These are phyloP conservation scores for Bubalus kerabau DNA, from an alignment of 2,113 vertebrate species.

Conservation along the genomic window DNA sequence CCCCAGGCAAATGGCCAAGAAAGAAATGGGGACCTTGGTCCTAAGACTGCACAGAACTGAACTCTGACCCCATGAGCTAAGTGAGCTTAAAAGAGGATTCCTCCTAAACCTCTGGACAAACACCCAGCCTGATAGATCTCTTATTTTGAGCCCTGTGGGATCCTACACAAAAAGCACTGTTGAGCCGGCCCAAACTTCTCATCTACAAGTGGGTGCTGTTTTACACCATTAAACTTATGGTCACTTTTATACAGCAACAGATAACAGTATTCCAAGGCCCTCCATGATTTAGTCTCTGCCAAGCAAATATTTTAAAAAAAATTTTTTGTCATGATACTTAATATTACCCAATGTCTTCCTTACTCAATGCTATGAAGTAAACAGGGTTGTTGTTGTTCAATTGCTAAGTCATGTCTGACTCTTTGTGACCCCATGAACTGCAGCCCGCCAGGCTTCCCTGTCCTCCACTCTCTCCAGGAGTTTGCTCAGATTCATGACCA, in stretches of 20 bases:
- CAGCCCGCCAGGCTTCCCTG: not conserved
- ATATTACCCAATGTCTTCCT: not conserved
- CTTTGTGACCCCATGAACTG: not conserved
- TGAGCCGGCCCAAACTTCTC: not conserved
- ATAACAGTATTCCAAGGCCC: not conserved
- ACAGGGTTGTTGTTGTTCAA: not conserved
- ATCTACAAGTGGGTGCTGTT: not conserved
- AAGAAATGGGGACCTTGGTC: not conserved
- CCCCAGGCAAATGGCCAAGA: not conserved
- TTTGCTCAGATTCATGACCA: not conserved
- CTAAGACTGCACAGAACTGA: not conserved
- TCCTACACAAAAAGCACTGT: not conserved
- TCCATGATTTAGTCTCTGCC: not conserved
- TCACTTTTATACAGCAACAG: not conserved
- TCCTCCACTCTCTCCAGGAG: not conserved
- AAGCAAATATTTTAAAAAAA: not conserved
- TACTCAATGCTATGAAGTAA: not conserved
- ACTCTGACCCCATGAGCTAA: not conserved
- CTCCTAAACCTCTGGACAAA: not conserved
- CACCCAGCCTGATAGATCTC: too few species aligned
- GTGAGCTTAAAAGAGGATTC: not conserved
- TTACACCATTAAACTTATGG: not conserved
- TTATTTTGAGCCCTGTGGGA: not conserved
- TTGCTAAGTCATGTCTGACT: not conserved
- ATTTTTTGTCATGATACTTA: not conserved